phyloP scores from a whole-genome alignment of 2,888 invertebrate species.

The Acholoe squamosa region DNA sequence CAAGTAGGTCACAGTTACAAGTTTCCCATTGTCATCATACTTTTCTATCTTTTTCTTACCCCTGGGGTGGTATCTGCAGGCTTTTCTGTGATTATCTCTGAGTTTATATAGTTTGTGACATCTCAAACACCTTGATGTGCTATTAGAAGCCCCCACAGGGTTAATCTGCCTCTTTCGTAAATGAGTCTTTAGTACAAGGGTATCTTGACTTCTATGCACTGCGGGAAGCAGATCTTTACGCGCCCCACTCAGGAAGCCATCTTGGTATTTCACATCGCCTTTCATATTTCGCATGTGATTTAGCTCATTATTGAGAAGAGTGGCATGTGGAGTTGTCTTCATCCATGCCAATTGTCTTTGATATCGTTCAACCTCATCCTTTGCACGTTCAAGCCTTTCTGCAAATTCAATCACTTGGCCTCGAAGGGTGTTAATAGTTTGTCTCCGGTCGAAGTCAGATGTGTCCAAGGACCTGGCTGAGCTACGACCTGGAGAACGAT shows the following conservation, averaged over 20 bases:
- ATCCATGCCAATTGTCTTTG: constrained; percentile 65
- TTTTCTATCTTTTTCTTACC: constrained; percentile 78
- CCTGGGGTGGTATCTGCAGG: constrained; percentile 79
- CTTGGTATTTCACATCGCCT: constrained; percentile 33
- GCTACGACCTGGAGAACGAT: neutral
- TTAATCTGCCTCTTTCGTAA: neutral
- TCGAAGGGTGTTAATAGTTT: constrained; percentile 43
- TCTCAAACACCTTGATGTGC: constrained; percentile 75
- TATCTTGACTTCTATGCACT: neutral
- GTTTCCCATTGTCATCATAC: constrained; percentile 76
- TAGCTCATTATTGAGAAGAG: neutral
- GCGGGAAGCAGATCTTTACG: constrained; percentile 61
- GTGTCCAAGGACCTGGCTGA: constrained; percentile 7
- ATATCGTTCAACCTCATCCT: constrained; percentile 64
- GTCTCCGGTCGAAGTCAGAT: constrained; percentile 7
- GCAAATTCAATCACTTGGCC: constrained; percentile 64
- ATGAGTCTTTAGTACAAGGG: neutral
- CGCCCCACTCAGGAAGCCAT: constrained; percentile 65
- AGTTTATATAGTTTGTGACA: constrained; percentile 79
- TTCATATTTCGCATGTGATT: neutral
- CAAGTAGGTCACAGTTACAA: constrained; percentile 75
- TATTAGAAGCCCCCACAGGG: constrained; percentile 5
- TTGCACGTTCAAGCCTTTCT: constrained; percentile 64
- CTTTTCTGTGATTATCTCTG: constrained; percentile 79
- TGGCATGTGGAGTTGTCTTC: constrained; percentile 45